phyloP scores from a whole-genome alignment of 1,140 invertebrate species.

The Formica exsecta region DNA sequence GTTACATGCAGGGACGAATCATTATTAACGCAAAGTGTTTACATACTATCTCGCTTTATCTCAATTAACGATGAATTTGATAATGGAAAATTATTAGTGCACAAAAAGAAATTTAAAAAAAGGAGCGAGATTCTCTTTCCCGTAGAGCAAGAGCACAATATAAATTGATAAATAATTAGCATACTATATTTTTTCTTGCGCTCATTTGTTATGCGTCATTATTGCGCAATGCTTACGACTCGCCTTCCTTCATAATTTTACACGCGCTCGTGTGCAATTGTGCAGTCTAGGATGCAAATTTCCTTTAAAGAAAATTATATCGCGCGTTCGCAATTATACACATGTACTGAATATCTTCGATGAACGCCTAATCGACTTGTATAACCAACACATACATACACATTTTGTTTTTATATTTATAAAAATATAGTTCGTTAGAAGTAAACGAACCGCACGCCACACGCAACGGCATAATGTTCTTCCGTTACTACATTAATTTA shows the following conservation, averaged over 20 bases:
- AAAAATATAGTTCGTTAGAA: conserved; percentile 4
- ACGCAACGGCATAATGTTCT: neutral
- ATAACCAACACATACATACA: neutral
- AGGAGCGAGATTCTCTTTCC: neutral
- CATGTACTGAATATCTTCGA: conserved; percentile 9
- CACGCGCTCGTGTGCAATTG: conserved; percentile 63
- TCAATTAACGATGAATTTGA: conserved; percentile 27
- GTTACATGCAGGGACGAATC: conserved; percentile 3
- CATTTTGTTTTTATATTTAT: conserved; percentile 7
- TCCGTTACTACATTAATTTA: conserved; percentile 26
- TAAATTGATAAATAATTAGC: conserved; percentile 40
- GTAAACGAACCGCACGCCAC: conserved; percentile 3
- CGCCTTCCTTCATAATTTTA: conserved; percentile 55
- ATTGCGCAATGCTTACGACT: conserved; percentile 51
- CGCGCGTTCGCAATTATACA: conserved; percentile 20
- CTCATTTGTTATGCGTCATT: conserved; percentile 56
- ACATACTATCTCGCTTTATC: neutral
- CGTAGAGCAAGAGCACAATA: neutral
- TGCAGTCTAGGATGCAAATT: conserved; percentile 62
- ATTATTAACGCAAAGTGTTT: neutral
- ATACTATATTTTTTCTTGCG: conserved; percentile 44
- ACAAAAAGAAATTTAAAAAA: conserved; percentile 5
- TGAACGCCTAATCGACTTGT: neutral
- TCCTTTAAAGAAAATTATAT: conserved; percentile 53
- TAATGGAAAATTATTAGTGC: conserved; percentile 16